These are phyloP conservation scores for Oasisia sp. DNA, from an alignment of 2,888 invertebrate genomes.

Conservation along the genomic window DNA sequence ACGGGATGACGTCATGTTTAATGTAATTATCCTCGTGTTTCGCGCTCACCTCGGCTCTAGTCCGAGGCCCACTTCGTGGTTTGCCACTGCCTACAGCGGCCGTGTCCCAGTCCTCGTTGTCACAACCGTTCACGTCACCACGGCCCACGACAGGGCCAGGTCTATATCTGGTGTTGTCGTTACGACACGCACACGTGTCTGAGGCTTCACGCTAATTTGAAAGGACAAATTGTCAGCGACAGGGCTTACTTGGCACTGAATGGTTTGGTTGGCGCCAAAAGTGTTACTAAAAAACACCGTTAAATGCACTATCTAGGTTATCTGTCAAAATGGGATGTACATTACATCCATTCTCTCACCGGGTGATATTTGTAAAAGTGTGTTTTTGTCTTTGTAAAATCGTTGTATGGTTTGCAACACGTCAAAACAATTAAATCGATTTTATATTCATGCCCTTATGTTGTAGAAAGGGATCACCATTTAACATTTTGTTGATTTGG, in stretches of 20 bases:
- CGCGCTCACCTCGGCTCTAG: too few relatives aligned
- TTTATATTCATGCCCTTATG: too few relatives aligned
- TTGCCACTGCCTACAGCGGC: not conserved
- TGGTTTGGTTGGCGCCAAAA: not conserved
- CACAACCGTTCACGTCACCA: not conserved
- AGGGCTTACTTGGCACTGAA: not conserved
- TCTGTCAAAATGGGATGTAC: not conserved
- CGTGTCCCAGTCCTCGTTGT: not conserved
- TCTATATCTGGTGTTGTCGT: not conserved
- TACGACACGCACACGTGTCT: not conserved
- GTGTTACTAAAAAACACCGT: not conserved
- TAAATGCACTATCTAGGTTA: not conserved
- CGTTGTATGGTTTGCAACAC: not conserved
- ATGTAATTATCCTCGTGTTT: too few relatives aligned
- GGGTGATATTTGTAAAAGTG: not conserved
- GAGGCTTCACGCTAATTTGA: not conserved
- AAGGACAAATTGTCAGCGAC: not conserved
- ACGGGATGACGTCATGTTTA: too few relatives aligned
- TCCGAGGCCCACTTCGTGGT: not conserved
- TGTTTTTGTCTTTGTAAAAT: not conserved
- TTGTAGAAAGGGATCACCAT: too few relatives aligned
- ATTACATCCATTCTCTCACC: not conserved
- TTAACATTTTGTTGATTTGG: too few relatives aligned
- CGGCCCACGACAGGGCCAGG: not conserved
- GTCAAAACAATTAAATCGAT: not conserved